phyloP scores from a whole-genome alignment of 1,140 invertebrate genomes.

The Drosophila prosaltans region DNA sequence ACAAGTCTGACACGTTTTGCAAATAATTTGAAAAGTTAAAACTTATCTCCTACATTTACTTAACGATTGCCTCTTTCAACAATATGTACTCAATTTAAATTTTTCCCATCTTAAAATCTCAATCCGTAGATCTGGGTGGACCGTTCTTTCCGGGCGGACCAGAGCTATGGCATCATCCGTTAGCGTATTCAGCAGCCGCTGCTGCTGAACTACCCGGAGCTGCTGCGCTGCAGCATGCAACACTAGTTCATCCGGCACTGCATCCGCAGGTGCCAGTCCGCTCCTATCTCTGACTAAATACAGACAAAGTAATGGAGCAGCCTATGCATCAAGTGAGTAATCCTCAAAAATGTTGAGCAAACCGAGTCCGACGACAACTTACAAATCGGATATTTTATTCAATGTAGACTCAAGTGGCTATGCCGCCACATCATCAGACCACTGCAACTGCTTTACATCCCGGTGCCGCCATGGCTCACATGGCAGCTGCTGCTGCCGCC shows the following conservation, averaged over 20 bases:
- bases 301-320: conserved; percentile 88
- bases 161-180: conserved; percentile 96
- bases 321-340: conserved; percentile 83
- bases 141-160: conserved; percentile 96
- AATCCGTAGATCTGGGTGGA: conserved; percentile 91
- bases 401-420: conserved; percentile 87
- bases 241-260: conserved; percentile 96
- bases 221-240: conserved; percentile 91
- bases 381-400: neutral
- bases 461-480: conserved; percentile 90
- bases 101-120: conserved; percentile 23
- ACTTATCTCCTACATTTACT: conserved; percentile 61
- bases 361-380: neutral
- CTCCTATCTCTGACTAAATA: conserved; percentile 98
- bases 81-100: neutral
- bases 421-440: conserved; percentile 85
- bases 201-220: conserved; percentile 92
- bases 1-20: conserved; percentile 5
- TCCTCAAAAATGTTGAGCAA: neutral
- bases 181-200: conserved; percentile 91
- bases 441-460: conserved; percentile 85
- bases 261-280: conserved; percentile 98
- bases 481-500: conserved; percentile 76
- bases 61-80: conserved; percentile 22
- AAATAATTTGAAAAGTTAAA: neutral